Evolutionary conservation across 92 coral and sea anemone genomes (phyloP), one percentile per base, ranked within the genome.

Genomic region (Epizoanthus ramosus): DNA sequence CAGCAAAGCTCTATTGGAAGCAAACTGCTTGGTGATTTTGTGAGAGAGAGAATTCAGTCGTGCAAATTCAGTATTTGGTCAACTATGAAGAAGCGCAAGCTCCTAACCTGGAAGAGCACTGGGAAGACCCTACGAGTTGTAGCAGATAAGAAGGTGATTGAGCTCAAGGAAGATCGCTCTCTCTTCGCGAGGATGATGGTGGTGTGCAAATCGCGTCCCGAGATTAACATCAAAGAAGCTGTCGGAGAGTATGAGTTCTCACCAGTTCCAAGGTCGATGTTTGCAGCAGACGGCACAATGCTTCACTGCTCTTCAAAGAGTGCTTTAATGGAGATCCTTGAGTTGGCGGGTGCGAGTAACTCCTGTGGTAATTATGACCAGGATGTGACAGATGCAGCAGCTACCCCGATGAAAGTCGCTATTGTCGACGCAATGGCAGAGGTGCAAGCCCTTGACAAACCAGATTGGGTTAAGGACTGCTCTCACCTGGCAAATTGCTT

Each of bases 81-180:
- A 33, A 41, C 68, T 5, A 80, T 80, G 86, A 85, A 79, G 84
- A 85, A 89, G 85, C 81, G 73, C 64, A 80, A 85, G 89, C 75
- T 89, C 67, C 79, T 68, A 19, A 80, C 89, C 65, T 86, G 72
- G 85, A 71, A 86, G 71, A 52, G 65, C 57, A 43, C 58, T 52
- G 63, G 61, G 57, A 65, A 81, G 61, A 81, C 74, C 28, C 10
- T 41, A 39, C 74, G 74, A 37, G 74, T 69, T 39, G 56, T 17
- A 39, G 74, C 57, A 37, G 57, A 69, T 39, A 28, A 69, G 56
- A 69, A 69, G 56, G 57, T 69, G 12, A 69, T 69, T 69, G 74
- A 69, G 56, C 57, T 69, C 74, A 69, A 69, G 31, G 53, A 33
- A 69, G 54, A 69, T 69, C 74, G 74, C 53, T 69, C 53, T 68